Conservation (phyloP, 2,888 invertebrate genomes). For the Deroplatys truncata region DNA sequence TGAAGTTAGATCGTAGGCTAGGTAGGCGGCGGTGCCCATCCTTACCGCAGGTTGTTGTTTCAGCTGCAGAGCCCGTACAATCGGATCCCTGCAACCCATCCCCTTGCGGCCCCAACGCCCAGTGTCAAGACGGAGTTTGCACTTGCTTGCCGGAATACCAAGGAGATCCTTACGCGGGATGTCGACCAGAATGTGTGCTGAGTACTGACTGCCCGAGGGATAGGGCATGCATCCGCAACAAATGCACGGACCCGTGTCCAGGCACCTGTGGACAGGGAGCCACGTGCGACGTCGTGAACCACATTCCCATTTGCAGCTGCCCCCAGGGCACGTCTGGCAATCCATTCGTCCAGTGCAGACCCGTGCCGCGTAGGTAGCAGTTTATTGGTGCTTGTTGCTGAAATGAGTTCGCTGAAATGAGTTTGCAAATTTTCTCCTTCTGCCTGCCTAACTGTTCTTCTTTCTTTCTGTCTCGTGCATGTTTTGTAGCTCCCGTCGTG, state of each 20-base stretch:
- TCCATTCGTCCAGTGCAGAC: slow-evolving; percentile 59
- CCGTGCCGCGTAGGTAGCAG: slow-evolving; percentile 39
- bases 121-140: slow-evolving; percentile 55
- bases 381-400: neutral
- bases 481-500: slow-evolving; percentile 45
- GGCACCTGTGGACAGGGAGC: slow-evolving; percentile 68
- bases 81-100: slow-evolving; percentile 36
- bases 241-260: slow-evolving; percentile 66
- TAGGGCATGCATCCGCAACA: slow-evolving; percentile 62
- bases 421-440: neutral
- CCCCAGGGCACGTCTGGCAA: slow-evolving; percentile 57
- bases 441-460: slow-evolving; percentile 5
- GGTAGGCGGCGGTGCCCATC: neutral
- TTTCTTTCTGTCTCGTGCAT: slow-evolving; percentile 20
- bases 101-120: slow-evolving; percentile 40
- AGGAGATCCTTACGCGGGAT: slow-evolving; percentile 67
- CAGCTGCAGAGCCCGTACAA: slow-evolving; percentile 26
- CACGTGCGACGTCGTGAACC: slow-evolving; percentile 66
- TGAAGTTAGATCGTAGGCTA: neutral
- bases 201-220: slow-evolving; percentile 62
- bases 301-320: slow-evolving; percentile 68
- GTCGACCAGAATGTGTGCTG: slow-evolving; percentile 68
- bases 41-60: slow-evolving; percentile 1
- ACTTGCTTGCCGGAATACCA: slow-evolving; percentile 66
- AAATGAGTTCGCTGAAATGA: neutral